Evolutionary conservation across 64 coral and sea anemone species (phyloP).

Genomic region (Hydrozoanthus tunicans): DNA sequence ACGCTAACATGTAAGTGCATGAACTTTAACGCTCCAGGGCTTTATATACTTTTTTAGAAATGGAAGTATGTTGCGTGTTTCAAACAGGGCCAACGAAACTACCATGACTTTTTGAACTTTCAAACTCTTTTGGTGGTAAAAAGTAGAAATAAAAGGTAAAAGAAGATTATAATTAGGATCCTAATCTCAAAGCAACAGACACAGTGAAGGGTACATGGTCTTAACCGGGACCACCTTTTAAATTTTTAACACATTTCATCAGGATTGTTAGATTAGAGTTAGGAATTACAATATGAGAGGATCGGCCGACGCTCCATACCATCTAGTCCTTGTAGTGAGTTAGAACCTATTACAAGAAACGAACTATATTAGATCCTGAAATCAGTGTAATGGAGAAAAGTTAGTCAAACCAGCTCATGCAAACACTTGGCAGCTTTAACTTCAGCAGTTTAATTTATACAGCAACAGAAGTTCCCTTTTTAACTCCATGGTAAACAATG

Average conservation of each 20-base stretch:
- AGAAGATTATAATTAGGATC: too few species aligned
- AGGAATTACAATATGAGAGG: not conserved
- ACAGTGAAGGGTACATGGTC: too few species aligned
- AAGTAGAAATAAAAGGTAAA: too few species aligned
- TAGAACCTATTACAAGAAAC: slow-evolving; percentile 50
- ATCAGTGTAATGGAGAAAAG: not conserved
- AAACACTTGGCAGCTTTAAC: not conserved
- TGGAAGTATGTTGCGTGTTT: too few species aligned
- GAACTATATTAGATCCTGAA: slow-evolving; percentile 33
- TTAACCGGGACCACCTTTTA: not conserved
- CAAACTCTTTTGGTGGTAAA: too few species aligned
- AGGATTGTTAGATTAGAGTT: slow-evolving; percentile 1
- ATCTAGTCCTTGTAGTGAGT: slow-evolving; percentile 67
- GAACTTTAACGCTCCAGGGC: too few species aligned
- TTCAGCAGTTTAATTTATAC: not conserved
- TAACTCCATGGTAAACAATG: not conserved
- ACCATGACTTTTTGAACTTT: too few species aligned
- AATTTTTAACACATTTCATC: not conserved
- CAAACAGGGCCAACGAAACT: too few species aligned
- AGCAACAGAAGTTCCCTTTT: not conserved
- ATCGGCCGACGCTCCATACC: slow-evolving; percentile 65
- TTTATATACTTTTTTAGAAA: too few species aligned
- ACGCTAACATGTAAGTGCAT: too few species aligned
- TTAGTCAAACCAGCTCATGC: not conserved
- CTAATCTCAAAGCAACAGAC: too few species aligned